Evolutionary conservation across 2,113 vertebrate genomes (phyloP).

Genomic region (Pithys albifrons): DNA sequence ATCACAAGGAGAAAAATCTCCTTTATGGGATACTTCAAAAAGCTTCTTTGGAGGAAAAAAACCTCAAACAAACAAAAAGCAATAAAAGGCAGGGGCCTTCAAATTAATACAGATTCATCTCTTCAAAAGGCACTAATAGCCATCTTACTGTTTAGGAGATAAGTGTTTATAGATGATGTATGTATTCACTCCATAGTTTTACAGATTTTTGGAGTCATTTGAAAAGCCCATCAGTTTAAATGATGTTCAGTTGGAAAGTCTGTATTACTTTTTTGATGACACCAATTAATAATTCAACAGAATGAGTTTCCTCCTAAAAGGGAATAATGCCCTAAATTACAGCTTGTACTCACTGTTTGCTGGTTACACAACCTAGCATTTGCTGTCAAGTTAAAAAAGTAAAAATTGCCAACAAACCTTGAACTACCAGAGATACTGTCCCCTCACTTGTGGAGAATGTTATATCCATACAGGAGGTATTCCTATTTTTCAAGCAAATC

Average conservation of each 20-base stretch:
- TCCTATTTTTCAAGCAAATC: neutral
- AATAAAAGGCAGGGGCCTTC: neutral
- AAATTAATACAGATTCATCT: neutral
- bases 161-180: neutral
- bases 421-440: neutral
- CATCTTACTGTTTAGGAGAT: neutral
- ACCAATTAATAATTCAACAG: neutral
- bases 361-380: neutral
- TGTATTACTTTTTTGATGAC: neutral
- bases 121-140: neutral
- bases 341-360: neutral
- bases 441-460: neutral
- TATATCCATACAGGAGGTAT: neutral
- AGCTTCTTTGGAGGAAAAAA: neutral
- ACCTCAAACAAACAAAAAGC: neutral
- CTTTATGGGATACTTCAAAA: neutral
- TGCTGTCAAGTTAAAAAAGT: neutral
- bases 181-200: neutral
- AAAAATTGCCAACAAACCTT: neutral
- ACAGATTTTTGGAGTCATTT: neutral
- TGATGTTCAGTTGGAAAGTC: neutral
- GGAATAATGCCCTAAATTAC: neutral
- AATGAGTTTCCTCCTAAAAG: neutral
- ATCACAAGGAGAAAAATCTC: neutral
- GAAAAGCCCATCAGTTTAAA: neutral